phyloP scores from a whole-genome alignment of 2,113 vertebrate genomes.

The Saguinus imperator region DNA sequence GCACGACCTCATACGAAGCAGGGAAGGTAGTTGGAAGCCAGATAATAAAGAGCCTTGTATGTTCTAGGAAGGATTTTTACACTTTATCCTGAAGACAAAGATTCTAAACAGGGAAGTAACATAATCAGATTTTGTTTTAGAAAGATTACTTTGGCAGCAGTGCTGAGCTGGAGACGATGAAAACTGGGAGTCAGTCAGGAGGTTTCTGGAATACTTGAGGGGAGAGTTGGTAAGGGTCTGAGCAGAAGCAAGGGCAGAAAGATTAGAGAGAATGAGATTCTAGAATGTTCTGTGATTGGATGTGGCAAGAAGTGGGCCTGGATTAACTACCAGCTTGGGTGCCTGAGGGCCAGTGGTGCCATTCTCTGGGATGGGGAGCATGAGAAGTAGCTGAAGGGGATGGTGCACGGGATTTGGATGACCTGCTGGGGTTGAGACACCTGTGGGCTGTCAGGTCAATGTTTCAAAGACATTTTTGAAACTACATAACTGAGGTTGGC shows the following conservation, averaged over 20 bases:
- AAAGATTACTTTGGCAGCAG: constrained; percentile 59
- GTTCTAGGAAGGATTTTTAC: constrained; percentile 65
- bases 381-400: neutral
- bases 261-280: neutral
- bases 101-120: constrained; percentile 57
- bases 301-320: neutral
- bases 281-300: neutral
- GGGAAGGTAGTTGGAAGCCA: constrained; percentile 48
- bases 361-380: neutral
- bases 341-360: neutral
- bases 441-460: neutral
- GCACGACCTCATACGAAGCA: constrained; percentile 44
- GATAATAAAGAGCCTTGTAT: constrained; percentile 64
- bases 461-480: constrained; percentile 45
- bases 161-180: neutral
- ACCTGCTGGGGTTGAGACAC: constrained; percentile 29
- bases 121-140: constrained; percentile 64
- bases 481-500: neutral
- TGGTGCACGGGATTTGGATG: neutral
- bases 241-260: neutral
- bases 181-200: constrained; percentile 2
- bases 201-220: constrained; percentile 27
- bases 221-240: neutral
- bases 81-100: constrained; percentile 54
- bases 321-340: neutral